phyloP scores from a whole-genome alignment of 2,113 vertebrate genomes.

The Cyprinodon variegatus region DNA sequence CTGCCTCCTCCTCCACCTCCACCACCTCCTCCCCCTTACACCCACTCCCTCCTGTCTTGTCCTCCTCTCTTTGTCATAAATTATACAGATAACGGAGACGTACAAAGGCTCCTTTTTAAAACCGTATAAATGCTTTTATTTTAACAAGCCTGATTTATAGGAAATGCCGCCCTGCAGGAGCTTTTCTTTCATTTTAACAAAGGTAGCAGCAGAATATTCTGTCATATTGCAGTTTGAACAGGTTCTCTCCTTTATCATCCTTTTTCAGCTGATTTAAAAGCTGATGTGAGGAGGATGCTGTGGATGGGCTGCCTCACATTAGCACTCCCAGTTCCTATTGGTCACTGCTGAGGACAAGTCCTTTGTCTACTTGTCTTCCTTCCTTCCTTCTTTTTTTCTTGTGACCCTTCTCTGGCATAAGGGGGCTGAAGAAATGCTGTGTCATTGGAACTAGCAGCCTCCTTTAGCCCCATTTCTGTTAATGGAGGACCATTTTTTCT shows the following conservation, averaged over 20 bases:
- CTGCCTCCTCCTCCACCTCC: slow-evolving; percentile 9
- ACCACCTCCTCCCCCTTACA: slow-evolving; percentile 10
- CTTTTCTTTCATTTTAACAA: slow-evolving; percentile 69
- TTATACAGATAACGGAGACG: slow-evolving; percentile 26
- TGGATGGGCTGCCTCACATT: slow-evolving; percentile 28
- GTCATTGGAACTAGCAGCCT: slow-evolving; percentile 54
- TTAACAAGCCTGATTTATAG: slow-evolving; percentile 3
- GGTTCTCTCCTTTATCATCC: slow-evolving; percentile 31
- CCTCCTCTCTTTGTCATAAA: slow-evolving; percentile 49
- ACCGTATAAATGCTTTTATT: not conserved
- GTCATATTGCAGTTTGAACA: slow-evolving; percentile 92
- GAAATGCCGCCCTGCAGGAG: not conserved
- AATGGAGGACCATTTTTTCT: slow-evolving; percentile 29
- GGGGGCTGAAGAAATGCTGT: slow-evolving; percentile 60
- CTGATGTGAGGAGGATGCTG: slow-evolving; percentile 33
- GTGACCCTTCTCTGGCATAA: slow-evolving; percentile 28
- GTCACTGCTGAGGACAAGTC: slow-evolving; percentile 26
- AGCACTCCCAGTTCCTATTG: slow-evolving; percentile 31
- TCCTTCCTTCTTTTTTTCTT: not conserved
- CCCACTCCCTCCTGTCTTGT: slow-evolving; percentile 7
- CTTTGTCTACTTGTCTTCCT: slow-evolving; percentile 33
- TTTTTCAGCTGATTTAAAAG: slow-evolving; percentile 20
- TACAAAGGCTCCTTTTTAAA: slow-evolving; percentile 1
- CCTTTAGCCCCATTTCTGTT: slow-evolving; percentile 28
- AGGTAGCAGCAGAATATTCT: slow-evolving; percentile 98